Evolutionary conservation across 1,140 invertebrate species (phyloP).

Genomic region (Archivesica marissinica): DNA sequence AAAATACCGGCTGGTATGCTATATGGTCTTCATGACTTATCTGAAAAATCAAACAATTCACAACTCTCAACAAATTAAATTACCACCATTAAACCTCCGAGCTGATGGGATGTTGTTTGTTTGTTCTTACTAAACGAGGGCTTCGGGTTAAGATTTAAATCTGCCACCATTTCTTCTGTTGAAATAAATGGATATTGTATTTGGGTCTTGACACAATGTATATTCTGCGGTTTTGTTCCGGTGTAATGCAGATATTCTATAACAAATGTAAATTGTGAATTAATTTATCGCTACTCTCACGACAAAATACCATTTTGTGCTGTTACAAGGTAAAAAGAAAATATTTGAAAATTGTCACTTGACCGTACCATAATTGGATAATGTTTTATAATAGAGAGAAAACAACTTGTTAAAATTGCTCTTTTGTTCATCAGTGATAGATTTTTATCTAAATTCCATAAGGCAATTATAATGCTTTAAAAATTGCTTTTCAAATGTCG

Average conservation of each 20-base stretch:
- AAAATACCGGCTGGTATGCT: not conserved
- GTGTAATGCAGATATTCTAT: too few species aligned
- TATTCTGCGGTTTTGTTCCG: too few species aligned
- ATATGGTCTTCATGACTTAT: not conserved
- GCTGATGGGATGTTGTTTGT: too few species aligned
- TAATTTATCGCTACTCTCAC: not conserved
- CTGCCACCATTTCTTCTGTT: too few species aligned
- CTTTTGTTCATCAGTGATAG: not conserved
- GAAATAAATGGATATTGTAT: too few species aligned
- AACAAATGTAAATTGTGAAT: not conserved
- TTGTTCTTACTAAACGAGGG: too few species aligned
- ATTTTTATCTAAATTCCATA: conserved; percentile 2
- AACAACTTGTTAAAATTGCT: conserved; percentile 1
- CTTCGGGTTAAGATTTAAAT: too few species aligned
- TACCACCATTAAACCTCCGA: conserved; percentile 8
- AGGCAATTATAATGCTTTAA: too few species aligned
- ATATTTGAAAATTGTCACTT: not conserved
- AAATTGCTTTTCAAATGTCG: not conserved
- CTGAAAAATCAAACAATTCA: conserved; percentile 15
- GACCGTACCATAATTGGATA: not conserved
- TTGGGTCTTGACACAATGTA: too few species aligned
- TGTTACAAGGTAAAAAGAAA: not conserved
- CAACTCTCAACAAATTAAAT: conserved; percentile 7
- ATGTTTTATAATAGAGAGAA: not conserved
- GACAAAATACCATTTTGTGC: not conserved